These are phyloP conservation scores for Andricus curvator DNA, from an alignment of 2,888 invertebrate species.

Conservation along the genomic window DNA sequence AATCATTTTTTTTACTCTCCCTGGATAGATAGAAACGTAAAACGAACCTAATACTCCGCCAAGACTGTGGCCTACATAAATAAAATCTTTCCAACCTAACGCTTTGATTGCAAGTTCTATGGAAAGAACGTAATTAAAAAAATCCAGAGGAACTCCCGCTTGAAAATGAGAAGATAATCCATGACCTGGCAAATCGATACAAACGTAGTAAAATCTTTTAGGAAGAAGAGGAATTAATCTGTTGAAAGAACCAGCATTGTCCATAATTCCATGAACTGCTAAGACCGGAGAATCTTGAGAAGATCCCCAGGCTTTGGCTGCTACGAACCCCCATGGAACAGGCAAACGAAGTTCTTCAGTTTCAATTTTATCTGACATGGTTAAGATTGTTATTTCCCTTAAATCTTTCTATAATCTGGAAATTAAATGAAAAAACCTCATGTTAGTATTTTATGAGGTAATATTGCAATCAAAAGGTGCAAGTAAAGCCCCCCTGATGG, in stretches of 20 bases:
- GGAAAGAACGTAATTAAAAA: slow-evolving; percentile 68
- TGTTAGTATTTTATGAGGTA: no score
- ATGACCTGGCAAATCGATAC: slow-evolving; percentile 79
- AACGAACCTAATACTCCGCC: slow-evolving; percentile 79
- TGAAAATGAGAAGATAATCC: slow-evolving; percentile 78
- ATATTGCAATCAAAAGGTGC: no score
- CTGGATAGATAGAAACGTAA: slow-evolving; percentile 77
- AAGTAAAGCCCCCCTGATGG: no score
- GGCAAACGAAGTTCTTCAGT: slow-evolving; percentile 76
- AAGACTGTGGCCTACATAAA: slow-evolving; percentile 78
- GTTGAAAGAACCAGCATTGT: slow-evolving; percentile 78
- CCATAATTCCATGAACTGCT: slow-evolving; percentile 75
- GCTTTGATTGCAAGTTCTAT: slow-evolving; percentile 71
- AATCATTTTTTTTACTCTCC: slow-evolving; percentile 77
- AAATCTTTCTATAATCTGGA: background rate
- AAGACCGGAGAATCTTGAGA: slow-evolving; percentile 62
- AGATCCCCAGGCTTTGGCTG: slow-evolving; percentile 77
- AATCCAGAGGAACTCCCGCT: slow-evolving; percentile 72
- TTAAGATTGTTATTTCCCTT: background rate
- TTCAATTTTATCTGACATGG: background rate
- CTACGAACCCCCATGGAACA: slow-evolving; percentile 82
- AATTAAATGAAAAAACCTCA: background rate
- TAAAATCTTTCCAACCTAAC: slow-evolving; percentile 75
- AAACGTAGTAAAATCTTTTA: slow-evolving; percentile 72
- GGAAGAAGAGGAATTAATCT: slow-evolving; percentile 74